Base-by-base conservation (phyloP, 2,113 vertebrate genomes). In the Pampusana beccarii region DNA sequence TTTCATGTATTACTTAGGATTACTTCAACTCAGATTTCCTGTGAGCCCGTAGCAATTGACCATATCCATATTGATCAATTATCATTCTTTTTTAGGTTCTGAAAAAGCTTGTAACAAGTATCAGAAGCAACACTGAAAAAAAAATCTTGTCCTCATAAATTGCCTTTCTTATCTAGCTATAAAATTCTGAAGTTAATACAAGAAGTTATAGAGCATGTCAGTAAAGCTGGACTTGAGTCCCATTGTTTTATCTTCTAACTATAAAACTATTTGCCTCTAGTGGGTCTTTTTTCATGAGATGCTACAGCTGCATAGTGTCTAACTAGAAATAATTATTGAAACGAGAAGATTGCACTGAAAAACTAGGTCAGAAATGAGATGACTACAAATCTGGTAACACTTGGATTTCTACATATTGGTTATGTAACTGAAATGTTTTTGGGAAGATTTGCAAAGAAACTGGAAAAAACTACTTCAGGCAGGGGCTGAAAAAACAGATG, bases 271-370 rank as follows among this genome's bases (percentile, higher is more conserved):
- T 95, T 82, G 16, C n/a, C 33, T 85, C 50, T 26, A 70, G 29
- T 33, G 0, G 0, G 36, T 78, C 25, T 95, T 90, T 31, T 58
- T 72, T 48, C 62, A 58, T 69, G n/a, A 62, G 31, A 75, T 84
- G 11, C 42, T 93, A 78, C 72, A 93, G 83, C 91, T 96, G 56
- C 56, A 84, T 88, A 61, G 50, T n/a, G 36, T 72, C 28, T 90
- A 86, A 73, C 79, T 82, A 82, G 64, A 92, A 91, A 65, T 92
- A 96, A 90, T 85, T 90, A 82, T 54, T 54, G 74, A 94, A 69
- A 86, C 58, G 69, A 90, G 80, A 94, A 95, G 83, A 88, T 73
- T 96, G 58, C 38, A 23, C 10, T 77, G 50, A 81, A 92, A 92
- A 95, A 79, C 44, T 85, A 77, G 40, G 58, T 73, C 70, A 70